phyloP scores from a whole-genome alignment of 1,140 invertebrate genomes.

The Halictus rubicundus region DNA sequence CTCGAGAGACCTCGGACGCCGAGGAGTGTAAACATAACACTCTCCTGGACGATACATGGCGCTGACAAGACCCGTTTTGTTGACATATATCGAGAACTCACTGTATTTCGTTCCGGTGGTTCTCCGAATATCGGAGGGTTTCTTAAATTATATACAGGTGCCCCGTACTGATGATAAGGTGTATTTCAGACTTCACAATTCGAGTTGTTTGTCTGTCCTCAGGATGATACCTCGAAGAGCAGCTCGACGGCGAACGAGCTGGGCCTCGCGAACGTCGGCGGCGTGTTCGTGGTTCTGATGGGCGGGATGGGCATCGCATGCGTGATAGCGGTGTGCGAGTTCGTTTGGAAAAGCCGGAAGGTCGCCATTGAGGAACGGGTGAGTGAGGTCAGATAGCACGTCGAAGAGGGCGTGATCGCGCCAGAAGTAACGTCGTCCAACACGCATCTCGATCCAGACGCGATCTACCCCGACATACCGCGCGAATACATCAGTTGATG shows the following conservation, averaged over 20 bases:
- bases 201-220: constrained; percentile 20
- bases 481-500: constrained; percentile 74
- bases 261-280: constrained; percentile 95
- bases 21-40: too few species aligned
- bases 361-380: constrained; percentile 94
- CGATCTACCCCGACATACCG: constrained; percentile 71
- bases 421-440: constrained; percentile 54
- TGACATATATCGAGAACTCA: too few species aligned
- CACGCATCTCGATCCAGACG: constrained; percentile 69
- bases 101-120: too few species aligned
- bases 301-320: constrained; percentile 94
- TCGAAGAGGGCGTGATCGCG: constrained; percentile 54
- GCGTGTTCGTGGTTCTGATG: constrained; percentile 97
- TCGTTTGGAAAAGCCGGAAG: constrained; percentile 95
- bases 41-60: too few species aligned
- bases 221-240: constrained; percentile 92
- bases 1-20: too few species aligned
- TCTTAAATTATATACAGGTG: too few species aligned
- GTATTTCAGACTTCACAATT: not conserved
- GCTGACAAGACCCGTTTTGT: too few species aligned
- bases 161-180: too few species aligned
- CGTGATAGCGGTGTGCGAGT: constrained; percentile 94
- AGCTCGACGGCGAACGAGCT: constrained; percentile 92
- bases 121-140: too few species aligned
- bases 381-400: constrained; percentile 79